These are phyloP conservation scores for Pseudorhombus dupliciocellatus DNA, from an alignment of 2,113 vertebrate species.

Conservation along the genomic window DNA sequence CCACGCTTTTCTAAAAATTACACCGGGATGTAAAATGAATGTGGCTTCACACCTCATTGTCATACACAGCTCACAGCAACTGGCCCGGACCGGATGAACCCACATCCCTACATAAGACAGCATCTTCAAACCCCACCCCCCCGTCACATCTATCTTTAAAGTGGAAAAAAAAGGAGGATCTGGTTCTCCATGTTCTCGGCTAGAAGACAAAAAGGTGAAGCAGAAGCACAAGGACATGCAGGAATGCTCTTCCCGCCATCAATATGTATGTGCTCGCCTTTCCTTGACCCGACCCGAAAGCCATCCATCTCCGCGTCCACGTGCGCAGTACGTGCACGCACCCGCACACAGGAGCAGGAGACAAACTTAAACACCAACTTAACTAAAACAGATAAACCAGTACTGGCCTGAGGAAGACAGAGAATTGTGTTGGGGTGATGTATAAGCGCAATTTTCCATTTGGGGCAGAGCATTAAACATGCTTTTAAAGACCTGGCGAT, in stretches of 20 bases:
- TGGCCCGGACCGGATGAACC: neutral
- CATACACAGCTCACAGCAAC: neutral
- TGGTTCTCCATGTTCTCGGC: neutral
- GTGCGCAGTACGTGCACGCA: neutral
- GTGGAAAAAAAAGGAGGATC: neutral
- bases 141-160: neutral
- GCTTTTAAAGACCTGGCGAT: conserved; percentile 66
- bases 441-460: conserved; percentile 70
- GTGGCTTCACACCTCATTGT: neutral
- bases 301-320: conserved; percentile 24
- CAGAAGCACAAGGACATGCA: conserved; percentile 3
- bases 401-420: conserved; percentile 40
- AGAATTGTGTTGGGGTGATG: conserved; percentile 57
- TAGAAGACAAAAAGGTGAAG: neutral
- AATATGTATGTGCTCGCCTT: conserved; percentile 31
- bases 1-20: neutral
- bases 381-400: conserved; percentile 50
- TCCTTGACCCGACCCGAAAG: conserved; percentile 40
- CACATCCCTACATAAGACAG: neutral
- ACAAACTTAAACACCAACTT: conserved; percentile 17
- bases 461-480: conserved; percentile 62
- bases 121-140: too few relatives aligned
- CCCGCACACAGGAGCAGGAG: neutral
- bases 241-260: conserved; percentile 11
- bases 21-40: neutral